Conservation (phyloP, 2,888 invertebrate species). For the Escarpia spicata region DNA sequence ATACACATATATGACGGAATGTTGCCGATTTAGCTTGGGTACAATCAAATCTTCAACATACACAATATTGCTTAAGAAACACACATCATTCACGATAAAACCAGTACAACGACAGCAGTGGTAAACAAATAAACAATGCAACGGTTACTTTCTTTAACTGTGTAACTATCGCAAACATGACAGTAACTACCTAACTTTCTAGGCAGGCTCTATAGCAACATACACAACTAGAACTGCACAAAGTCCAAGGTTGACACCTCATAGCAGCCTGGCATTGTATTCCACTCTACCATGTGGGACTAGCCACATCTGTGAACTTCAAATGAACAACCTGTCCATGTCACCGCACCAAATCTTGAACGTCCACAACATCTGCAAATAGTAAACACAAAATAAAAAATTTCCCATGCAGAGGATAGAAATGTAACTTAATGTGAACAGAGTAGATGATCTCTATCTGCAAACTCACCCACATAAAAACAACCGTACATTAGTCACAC, state of each 20-base stretch:
- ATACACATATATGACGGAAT: slow-evolving; percentile 8
- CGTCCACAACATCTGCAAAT: neutral
- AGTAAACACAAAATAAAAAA: neutral
- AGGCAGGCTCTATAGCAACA: neutral
- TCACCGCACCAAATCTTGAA: neutral
- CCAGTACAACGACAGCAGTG: neutral
- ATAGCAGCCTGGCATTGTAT: neutral
- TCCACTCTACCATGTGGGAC: neutral
- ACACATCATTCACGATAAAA: neutral
- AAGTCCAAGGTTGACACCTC: neutral
- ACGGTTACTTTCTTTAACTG: neutral
- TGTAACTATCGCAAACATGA: neutral
- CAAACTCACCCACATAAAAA: no score
- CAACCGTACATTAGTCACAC: no score
- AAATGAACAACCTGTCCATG: neutral
- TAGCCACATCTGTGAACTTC: neutral
- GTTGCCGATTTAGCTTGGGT: neutral
- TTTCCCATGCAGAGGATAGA: no score
- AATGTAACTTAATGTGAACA: no score
- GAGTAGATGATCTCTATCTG: no score
- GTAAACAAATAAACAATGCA: neutral
- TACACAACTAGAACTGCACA: neutral
- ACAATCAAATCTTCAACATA: neutral
- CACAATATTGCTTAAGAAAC: neutral
- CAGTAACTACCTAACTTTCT: neutral